Percentiles rank a stretch among this genome's conserved stretches.
phyloP scores from a whole-genome alignment of 2,888 invertebrate genomes.

The Polydrusus cervinus region DNA sequence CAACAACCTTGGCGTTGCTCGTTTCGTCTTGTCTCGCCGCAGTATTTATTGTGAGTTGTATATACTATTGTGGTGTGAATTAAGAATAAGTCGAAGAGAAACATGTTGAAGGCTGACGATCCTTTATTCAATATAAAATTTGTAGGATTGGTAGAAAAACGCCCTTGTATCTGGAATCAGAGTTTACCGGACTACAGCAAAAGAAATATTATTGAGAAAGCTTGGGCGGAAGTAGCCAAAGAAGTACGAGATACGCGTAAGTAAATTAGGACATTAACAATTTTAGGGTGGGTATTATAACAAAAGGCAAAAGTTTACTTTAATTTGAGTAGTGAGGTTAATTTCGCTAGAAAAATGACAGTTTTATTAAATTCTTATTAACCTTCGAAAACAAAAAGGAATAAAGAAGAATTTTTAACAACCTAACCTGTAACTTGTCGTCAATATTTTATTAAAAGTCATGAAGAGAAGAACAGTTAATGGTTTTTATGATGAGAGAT shows the following conservation, averaged over 20 bases:
- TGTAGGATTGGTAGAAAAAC: constrained; percentile 25
- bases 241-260: constrained; percentile 35
- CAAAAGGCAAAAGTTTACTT: no score
- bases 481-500: no score
- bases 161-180: constrained; percentile 36
- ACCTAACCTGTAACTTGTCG: no score
- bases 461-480: no score
- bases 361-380: no score
- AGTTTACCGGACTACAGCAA: constrained; percentile 37
- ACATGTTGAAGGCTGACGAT: neutral
- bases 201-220: constrained; percentile 38
- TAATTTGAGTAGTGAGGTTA: no score
- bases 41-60: neutral
- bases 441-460: no score
- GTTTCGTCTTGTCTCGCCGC: neutral
- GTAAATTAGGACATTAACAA: neutral
- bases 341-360: no score
- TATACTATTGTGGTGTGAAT: no score
- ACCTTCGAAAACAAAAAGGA: no score
- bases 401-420: no score
- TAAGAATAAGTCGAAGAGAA: neutral
- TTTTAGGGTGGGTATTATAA: no score
- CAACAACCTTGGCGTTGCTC: neutral
- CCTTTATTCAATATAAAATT: constrained; percentile 32
- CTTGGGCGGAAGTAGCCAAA: constrained; percentile 33